Evolutionary conservation across 2,888 invertebrate genomes (phyloP), one percentile per base, ranked within the genome.

Genomic region (Seladonia tumulorum): DNA sequence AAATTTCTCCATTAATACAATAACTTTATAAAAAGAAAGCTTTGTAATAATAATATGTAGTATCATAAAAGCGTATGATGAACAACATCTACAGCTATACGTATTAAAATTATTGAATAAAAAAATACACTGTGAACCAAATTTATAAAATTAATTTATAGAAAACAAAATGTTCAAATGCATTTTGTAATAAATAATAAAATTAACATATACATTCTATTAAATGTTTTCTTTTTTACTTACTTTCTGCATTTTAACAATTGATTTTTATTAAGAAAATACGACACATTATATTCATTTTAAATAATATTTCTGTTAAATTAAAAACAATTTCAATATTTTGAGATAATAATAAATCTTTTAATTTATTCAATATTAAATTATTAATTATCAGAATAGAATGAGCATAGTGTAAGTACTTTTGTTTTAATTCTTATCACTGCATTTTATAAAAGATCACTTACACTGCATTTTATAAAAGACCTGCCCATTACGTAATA

Each of bases 151-250:
- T 22, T 68, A 22, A 4, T 39, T 39, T 22, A 29, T 57, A 57
- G 22, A 66, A 16, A 76, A 35, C 16, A 66, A 66, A 76, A 35
- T n/a, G 16, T 22, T 25, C 18, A 63, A 76, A 45, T 57, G 12
- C 49, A 76, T 25, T 35, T 35, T 49, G n/a, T 0, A 35, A 47
- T 60, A 57, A 49, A 49, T 47, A 68, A 66, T 66, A 47, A 66
- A 76, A 47, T 49, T 68, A 35, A 47, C 47, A 29, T n/a, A 29
- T 63, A 25, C 29, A 22, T 66, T 8, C 8, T 12, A 53, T 39
- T 53, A 18, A 63, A 73, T 74, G 35, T 73, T 60, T 57, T 57
- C 57, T 47, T 63, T 35, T 47, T 79, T 66, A 79, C 79, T 79
- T 73, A 74, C 74, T 47, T 73, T 35, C 45, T 35, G 14, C n/a